Conservation (phyloP, 2,797 vertebrate species). For the Hoplostethus mediterraneus region DNA sequence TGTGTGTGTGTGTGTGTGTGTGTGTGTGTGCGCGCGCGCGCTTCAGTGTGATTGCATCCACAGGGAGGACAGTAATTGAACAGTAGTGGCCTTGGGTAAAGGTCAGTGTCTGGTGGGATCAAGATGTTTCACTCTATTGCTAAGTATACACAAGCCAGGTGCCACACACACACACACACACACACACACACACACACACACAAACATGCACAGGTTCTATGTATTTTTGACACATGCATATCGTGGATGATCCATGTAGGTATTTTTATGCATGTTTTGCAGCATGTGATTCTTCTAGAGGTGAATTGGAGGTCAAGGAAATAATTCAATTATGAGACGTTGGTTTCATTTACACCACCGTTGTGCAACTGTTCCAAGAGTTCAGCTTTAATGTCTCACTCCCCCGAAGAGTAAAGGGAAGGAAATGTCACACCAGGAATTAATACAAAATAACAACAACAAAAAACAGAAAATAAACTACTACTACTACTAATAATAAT, state of each 20-base stretch:
- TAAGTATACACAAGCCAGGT: constrained; percentile 55
- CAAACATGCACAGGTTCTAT: background rate
- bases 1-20: background rate
- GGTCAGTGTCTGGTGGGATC: constrained; percentile 45
- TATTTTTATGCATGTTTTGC: constrained; percentile 52
- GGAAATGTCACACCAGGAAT: constrained; percentile 2
- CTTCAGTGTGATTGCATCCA: background rate
- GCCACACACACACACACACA: constrained; percentile 4
- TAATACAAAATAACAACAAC: background rate
- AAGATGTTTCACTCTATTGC: constrained; percentile 41
- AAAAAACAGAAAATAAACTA: no score
- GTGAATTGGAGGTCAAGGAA: constrained; percentile 50
- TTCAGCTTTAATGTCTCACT: constrained; percentile 4
- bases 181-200: constrained; percentile 33
- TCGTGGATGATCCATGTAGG: constrained; percentile 14
- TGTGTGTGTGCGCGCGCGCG: background rate
- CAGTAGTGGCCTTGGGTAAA: constrained; percentile 47
- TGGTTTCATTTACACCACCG: no score
- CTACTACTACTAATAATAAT: no score
- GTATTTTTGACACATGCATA: background rate
- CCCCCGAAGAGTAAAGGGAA: background rate
- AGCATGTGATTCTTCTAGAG: constrained; percentile 60
- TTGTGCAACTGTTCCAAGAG: no score
- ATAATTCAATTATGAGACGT: constrained; percentile 48
- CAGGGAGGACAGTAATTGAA: constrained; percentile 19